Base-by-base conservation (phyloP, 1,140 invertebrate species). In the Zaprionus lachaisei region DNA sequence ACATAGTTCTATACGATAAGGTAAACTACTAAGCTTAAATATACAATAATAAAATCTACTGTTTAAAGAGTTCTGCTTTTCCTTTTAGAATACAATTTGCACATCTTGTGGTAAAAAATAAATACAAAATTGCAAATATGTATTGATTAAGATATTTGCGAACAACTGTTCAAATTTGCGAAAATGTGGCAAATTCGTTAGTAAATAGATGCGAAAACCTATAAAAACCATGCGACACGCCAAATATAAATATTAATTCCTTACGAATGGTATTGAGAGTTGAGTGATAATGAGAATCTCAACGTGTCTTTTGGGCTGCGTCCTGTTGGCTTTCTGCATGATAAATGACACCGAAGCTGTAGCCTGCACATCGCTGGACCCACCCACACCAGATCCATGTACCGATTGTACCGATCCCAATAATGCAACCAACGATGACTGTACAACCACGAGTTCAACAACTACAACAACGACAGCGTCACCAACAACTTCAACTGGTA, bases 81-180 rank as follows among this genome's bases (percentile, higher is more conserved):
- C 47, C 20, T 20, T 24, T 26, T 41, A 20, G 20, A 14, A 51
- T 11, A 51, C 4, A 24, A 51, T 22, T 51, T 14, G 20, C 47
- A 51, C 47, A 51, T 51, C 1, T 24, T 22, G 6, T 17, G 47
- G 20, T 14, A 28, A 37, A 55, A 17, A 37, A 11, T 0, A 49
- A 24, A 2, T 5, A 28, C 34, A 37, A 37, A 37, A 24, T 49
- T 14, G 9, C 14, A 26, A 37, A 38, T n/a, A 17, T 1, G 34
- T 34, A 58, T 49, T 17, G 14, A 6, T 24, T 24, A 47, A 37
- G 28, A 49, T 3, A 24, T 58, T 17, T 3, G 11, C 14, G 4
- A 63, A 55, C 69, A 71, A 15, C 51, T 71, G 69, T 71, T 38
- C 34, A 71, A 71, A 71, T 64, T 71, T 66, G 38, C 20, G 6